phyloP scores from a whole-genome alignment of 2,888 invertebrate species.

The Ochlodes sylvanus region DNA sequence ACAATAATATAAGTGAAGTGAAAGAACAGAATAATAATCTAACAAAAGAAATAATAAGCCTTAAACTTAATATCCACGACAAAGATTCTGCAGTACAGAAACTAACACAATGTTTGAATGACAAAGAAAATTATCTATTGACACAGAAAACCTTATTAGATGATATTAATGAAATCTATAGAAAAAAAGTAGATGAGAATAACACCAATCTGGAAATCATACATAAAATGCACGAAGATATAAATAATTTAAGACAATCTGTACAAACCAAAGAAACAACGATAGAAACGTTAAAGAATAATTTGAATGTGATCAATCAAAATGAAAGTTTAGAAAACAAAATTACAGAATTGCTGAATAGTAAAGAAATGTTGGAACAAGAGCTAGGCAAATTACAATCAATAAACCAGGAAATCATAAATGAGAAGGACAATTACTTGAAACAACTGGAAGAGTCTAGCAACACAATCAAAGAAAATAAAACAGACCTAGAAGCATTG shows the following conservation, averaged over 20 bases:
- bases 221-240: constrained; percentile 57
- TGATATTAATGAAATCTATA: constrained; percentile 55
- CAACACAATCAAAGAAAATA: constrained; percentile 61
- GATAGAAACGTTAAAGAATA: constrained; percentile 50
- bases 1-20: constrained; percentile 36
- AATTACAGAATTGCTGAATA: constrained; percentile 52
- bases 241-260: constrained; percentile 53
- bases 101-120: constrained; percentile 48
- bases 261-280: constrained; percentile 54
- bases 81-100: constrained; percentile 55
- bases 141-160: constrained; percentile 50
- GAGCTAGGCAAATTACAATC: constrained; percentile 59
- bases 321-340: constrained; percentile 46
- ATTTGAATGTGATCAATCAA: constrained; percentile 42
- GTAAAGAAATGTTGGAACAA: constrained; percentile 51
- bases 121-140: constrained; percentile 53
- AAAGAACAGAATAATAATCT: constrained; percentile 52
- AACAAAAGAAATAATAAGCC: constrained; percentile 51
- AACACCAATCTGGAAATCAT: constrained; percentile 50
- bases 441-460: constrained; percentile 65
- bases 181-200: constrained; percentile 59
- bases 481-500: constrained; percentile 65
- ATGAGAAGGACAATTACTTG: constrained; percentile 63
- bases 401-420: constrained; percentile 58
- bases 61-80: constrained; percentile 51